These are phyloP conservation scores for Shinisaurus crocodilurus DNA, from an alignment of 2,113 vertebrate genomes.

Conservation along the genomic window DNA sequence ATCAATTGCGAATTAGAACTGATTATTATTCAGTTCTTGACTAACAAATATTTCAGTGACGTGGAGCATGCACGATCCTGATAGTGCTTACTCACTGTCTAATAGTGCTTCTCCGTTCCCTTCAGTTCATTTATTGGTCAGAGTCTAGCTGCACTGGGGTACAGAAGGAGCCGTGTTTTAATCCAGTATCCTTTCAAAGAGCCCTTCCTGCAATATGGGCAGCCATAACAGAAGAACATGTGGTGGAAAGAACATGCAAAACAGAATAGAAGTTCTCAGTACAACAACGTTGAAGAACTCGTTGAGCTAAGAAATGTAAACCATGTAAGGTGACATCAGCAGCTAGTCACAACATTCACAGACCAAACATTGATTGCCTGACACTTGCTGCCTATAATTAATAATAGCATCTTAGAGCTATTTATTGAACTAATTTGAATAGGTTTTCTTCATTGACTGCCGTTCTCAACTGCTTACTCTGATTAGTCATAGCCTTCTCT, in stretches of 20 bases:
- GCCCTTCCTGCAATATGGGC: not conserved
- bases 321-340: not conserved
- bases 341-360: constrained; percentile 11
- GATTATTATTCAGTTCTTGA: not conserved
- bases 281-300: not conserved
- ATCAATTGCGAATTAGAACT: not conserved
- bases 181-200: not conserved
- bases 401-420: not conserved
- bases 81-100: not conserved
- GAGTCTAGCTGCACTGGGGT: not conserved
- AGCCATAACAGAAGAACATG: not conserved
- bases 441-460: not conserved
- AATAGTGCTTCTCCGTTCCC: not conserved
- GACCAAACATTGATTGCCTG: constrained; percentile 5
- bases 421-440: not conserved
- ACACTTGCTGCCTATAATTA: not conserved
- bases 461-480: not conserved
- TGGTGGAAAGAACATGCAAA: not conserved
- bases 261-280: not conserved
- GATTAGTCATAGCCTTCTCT: not conserved
- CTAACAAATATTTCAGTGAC: not conserved
- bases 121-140: not conserved
- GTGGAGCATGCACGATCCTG: not conserved
- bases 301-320: constrained; percentile 31
- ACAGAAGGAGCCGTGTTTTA: not conserved